These are phyloP conservation scores for Aplidium turbinatum DNA, from an alignment of 23 tunicate genomes.

Conservation along the genomic window DNA sequence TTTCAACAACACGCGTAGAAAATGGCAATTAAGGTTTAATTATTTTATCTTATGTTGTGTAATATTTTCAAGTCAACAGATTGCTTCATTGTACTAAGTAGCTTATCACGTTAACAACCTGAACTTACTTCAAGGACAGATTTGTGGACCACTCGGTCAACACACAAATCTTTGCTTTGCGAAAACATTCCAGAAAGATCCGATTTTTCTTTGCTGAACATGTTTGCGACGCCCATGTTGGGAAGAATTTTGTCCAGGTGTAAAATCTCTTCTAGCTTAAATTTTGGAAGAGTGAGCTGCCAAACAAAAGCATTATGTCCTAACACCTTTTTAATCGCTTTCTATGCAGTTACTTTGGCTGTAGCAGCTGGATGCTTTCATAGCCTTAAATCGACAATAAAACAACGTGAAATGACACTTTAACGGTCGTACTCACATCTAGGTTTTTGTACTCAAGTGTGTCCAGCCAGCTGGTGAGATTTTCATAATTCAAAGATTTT, in stretches of 20 bases:
- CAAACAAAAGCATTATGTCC: neutral
- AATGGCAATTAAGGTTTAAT: too few relatives aligned
- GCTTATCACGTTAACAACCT: constrained; percentile 1
- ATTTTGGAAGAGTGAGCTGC: constrained; percentile 74
- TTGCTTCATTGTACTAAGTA: neutral
- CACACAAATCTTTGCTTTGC: constrained; percentile 19
- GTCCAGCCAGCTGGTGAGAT: constrained; percentile 67
- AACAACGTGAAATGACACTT: too few relatives aligned
- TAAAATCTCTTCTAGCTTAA: constrained; percentile 58
- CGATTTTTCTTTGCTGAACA: constrained; percentile 40
- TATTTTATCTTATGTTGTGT: too few relatives aligned
- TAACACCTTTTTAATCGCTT: too few relatives aligned
- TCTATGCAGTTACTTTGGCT: neutral
- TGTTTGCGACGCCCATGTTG: constrained; percentile 55
- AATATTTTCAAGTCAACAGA: too few relatives aligned
- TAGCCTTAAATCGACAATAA: too few relatives aligned
- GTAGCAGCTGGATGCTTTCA: neutral
- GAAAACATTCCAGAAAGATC: constrained; percentile 67
- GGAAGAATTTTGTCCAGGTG: constrained; percentile 55
- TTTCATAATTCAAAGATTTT: constrained; percentile 53
- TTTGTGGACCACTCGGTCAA: constrained; percentile 75
- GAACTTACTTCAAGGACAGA: constrained; percentile 66
- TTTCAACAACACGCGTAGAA: neutral
- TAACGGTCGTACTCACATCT: constrained; percentile 73
- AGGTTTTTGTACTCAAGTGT: constrained; percentile 54